These are phyloP conservation scores for Hippoglossus hippoglossus DNA, from an alignment of 2,797 vertebrate genomes.

Conservation along the genomic window DNA sequence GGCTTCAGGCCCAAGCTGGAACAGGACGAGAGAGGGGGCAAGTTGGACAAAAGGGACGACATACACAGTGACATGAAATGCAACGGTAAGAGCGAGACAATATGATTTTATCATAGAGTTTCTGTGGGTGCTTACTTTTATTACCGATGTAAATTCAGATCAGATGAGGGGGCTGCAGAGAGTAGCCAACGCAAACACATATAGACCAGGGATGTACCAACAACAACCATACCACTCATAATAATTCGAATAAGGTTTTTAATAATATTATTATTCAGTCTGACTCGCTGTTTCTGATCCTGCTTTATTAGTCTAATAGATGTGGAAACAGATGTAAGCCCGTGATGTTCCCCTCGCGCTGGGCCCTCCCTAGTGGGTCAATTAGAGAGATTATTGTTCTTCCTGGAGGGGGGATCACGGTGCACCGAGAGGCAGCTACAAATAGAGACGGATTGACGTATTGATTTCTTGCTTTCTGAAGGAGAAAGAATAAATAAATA, in stretches of 20 bases:
- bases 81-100: conserved; percentile 87
- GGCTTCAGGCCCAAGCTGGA: conserved; percentile 96
- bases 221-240: conserved; percentile 11
- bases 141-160: not conserved
- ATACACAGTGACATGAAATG: conserved; percentile 93
- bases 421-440: conserved; percentile 88
- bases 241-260: not conserved
- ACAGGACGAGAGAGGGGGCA: conserved; percentile 92
- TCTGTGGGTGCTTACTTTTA: not conserved
- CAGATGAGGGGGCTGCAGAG: not conserved
- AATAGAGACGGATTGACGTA: conserved; percentile 93
- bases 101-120: not conserved
- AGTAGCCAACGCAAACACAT: not conserved
- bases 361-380: conserved; percentile 98
- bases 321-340: conserved; percentile 93
- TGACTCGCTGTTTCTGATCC: conserved; percentile 31
- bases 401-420: conserved; percentile 96
- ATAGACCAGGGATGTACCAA: not conserved
- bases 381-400: conserved; percentile 99
- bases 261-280: not conserved
- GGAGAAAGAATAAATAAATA: conserved; percentile 15
- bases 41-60: conserved; percentile 94
- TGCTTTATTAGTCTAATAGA: conserved; percentile 86
- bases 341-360: conserved; percentile 85
- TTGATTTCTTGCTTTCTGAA: conserved; percentile 89